Percentiles rank a stretch among this genome's conserved stretches.
Conservation (phyloP, 2,113 vertebrate genomes). For the Carassius carassius region DNA sequence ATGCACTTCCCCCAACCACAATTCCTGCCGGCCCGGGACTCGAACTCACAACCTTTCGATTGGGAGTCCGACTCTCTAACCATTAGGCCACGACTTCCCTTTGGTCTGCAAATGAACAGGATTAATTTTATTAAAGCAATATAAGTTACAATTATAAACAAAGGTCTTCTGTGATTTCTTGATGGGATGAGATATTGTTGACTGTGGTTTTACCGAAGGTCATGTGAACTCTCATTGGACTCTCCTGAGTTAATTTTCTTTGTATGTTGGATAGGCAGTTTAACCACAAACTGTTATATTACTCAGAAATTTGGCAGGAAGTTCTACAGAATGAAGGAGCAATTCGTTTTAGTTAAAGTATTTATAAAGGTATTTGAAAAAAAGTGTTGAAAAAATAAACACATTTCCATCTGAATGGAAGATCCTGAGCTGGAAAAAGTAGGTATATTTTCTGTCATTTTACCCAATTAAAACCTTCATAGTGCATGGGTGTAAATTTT, state of each 20-base stretch:
- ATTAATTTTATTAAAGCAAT: not conserved
- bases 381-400: not conserved
- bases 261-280: not conserved
- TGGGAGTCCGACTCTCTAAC: too few species aligned
- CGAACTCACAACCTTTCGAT: too few species aligned
- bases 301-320: too few species aligned
- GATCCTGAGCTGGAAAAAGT: not conserved
- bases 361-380: not conserved
- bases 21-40: too few species aligned
- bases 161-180: not conserved
- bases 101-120: not conserved
- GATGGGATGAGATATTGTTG: not conserved
- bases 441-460: not conserved
- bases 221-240: not conserved
- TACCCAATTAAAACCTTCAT: not conserved
- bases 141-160: not conserved
- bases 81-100: too few species aligned
- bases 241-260: not conserved
- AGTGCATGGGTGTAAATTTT: not conserved
- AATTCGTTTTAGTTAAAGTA: not conserved
- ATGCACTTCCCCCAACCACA: too few species aligned
- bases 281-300: not conserved
- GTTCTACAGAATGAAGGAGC: not conserved
- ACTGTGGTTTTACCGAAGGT: not conserved
- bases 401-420: not conserved